These are phyloP conservation scores for Eolophus roseicapilla DNA, from an alignment of 2,113 vertebrate species.

Conservation along the genomic window DNA sequence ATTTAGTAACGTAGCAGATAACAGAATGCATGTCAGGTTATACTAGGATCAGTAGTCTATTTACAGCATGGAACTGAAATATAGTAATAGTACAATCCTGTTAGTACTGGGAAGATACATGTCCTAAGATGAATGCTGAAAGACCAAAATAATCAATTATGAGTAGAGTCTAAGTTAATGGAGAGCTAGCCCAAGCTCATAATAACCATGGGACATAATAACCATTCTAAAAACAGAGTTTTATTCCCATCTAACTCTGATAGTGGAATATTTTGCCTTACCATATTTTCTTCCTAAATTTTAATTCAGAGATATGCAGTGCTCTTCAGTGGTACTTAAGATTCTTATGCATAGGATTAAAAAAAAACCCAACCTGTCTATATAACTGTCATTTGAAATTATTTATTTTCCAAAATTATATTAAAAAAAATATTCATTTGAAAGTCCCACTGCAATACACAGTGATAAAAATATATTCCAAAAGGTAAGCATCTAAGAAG, in stretches of 20 bases:
- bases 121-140: not conserved
- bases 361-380: fast-evolving
- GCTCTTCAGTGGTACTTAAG: not conserved
- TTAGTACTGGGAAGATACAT: not conserved
- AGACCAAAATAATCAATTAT: not conserved
- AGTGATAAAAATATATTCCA: not conserved
- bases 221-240: not conserved
- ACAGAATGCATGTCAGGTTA: not conserved
- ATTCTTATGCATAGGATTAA: not conserved
- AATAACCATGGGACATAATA: not conserved
- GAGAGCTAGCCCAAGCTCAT: not conserved
- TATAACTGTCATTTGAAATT: not conserved
- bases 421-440: not conserved
- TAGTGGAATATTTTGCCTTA: not conserved
- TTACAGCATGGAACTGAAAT: not conserved
- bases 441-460: not conserved
- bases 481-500: not conserved
- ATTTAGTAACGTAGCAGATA: not conserved
- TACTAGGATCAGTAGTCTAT: not conserved
- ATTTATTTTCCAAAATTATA: not conserved
- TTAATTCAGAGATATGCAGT: not conserved
- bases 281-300: not conserved
- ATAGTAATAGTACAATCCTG: not conserved
- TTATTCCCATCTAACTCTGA: not conserved
- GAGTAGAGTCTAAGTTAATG: not conserved